A percentile compares a stretch with the other conserved stretches of the same genome.
phyloP scores from a whole-genome alignment of 1,140 invertebrate genomes.

The Onthophagus taurus region DNA sequence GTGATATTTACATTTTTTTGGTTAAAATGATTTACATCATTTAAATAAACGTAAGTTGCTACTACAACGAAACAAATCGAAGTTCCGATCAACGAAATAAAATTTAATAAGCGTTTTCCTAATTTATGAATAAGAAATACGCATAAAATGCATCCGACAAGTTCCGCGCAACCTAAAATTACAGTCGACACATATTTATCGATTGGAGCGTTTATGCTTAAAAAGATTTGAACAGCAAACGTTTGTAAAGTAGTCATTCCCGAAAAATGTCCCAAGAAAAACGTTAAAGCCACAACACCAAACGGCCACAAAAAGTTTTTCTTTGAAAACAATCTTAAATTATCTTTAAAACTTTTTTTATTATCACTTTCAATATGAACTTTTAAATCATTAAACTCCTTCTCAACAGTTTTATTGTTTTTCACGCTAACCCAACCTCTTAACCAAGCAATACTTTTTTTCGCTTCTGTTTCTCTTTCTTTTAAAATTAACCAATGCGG shows the following conservation, averaged over 20 bases:
- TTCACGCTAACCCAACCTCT: conserved; percentile 55
- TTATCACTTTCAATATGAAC: conserved; percentile 4
- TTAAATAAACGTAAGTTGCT: conserved; percentile 44
- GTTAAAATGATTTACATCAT: conserved; percentile 40
- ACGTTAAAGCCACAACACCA: conserved; percentile 49
- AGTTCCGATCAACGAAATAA: conserved; percentile 52
- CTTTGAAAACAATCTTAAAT: conserved; percentile 39
- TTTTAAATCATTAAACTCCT: conserved; percentile 44
- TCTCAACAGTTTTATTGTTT: conserved; percentile 40
- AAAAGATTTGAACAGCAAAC: conserved; percentile 62
- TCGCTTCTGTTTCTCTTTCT: conserved; percentile 48
- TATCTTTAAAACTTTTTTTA: conserved; percentile 12
- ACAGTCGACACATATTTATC: conserved; percentile 63
- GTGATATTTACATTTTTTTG: conserved; percentile 13
- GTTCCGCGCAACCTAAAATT: conserved; percentile 54
- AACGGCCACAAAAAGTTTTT: conserved; percentile 53
- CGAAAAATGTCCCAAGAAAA: conserved; percentile 62
- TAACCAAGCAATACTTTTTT: conserved; percentile 51
- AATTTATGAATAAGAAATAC: conserved; percentile 55
- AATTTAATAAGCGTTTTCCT: conserved; percentile 55
- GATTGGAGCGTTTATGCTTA: conserved; percentile 55
- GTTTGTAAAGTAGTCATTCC: conserved; percentile 61
- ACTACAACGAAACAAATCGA: conserved; percentile 51
- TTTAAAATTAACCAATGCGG: conserved; percentile 63
- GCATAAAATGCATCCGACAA: conserved; percentile 54